Evolutionary conservation across 30 jellyfish, hydroid and myxozoan genomes (phyloP).

Genomic region (Cassiopea xamachana): DNA sequence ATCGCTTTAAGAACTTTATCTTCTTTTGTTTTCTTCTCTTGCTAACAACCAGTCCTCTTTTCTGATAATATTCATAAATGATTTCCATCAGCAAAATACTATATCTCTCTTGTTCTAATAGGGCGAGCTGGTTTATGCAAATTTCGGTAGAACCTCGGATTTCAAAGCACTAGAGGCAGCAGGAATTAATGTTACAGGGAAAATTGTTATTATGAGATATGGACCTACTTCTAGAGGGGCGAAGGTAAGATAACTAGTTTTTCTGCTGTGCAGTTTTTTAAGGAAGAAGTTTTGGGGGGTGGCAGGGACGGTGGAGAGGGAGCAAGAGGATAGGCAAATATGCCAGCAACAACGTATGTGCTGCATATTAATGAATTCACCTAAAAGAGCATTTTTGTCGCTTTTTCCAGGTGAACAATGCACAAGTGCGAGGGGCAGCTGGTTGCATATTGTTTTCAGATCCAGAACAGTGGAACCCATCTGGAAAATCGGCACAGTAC

Average conservation of each 20-base stretch:
- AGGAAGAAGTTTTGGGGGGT: no score
- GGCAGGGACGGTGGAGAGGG: no score
- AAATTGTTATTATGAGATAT: conserved; percentile 84
- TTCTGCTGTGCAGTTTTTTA: no score
- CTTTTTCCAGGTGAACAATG: conserved; percentile 67
- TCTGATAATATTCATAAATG: neutral
- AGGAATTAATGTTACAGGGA: conserved; percentile 78
- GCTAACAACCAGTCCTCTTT: neutral
- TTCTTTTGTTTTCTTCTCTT: neutral
- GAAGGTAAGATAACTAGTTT: conserved; percentile 52
- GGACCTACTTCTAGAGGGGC: conserved; percentile 89
- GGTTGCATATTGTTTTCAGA: conserved; percentile 89
- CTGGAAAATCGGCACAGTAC: conserved; percentile 62
- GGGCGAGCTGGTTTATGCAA: conserved; percentile 91
- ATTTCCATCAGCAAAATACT: neutral
- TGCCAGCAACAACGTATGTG: no score
- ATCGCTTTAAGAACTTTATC: neutral
- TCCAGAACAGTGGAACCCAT: conserved; percentile 79
- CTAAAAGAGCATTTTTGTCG: no score
- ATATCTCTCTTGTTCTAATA: neutral
- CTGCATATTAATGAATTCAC: no score
- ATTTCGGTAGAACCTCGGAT: conserved; percentile 82
- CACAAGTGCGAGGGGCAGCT: conserved; percentile 76
- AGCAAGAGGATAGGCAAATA: no score
- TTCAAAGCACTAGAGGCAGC: conserved; percentile 67